phyloP scores from a whole-genome alignment of 2,888 invertebrate species.

The Ryuthela nishihirai region DNA sequence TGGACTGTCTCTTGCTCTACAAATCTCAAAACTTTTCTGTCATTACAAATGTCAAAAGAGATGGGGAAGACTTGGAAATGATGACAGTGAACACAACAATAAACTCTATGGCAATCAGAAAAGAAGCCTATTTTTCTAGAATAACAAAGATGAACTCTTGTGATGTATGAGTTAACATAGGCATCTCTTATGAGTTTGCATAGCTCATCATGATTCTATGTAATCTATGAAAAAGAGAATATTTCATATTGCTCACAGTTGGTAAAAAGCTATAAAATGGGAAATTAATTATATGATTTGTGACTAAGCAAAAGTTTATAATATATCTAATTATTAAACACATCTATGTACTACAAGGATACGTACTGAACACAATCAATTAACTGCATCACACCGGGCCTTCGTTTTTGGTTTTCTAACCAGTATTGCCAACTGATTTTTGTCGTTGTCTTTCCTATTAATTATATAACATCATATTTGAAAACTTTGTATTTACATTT shows the following conservation, averaged over 20 bases:
- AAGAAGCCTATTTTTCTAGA: slow-evolving; percentile 5
- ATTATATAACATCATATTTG: slow-evolving; percentile 32
- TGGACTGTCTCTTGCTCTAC: not conserved
- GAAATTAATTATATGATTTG: not conserved
- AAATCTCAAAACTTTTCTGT: not conserved
- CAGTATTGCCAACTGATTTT: slow-evolving; percentile 6
- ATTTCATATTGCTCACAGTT: slow-evolving; percentile 3
- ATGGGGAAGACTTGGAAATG: not conserved
- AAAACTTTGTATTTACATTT: slow-evolving; percentile 32
- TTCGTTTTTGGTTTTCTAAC: slow-evolving; percentile 5
- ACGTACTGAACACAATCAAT: slow-evolving; percentile 3
- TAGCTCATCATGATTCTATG: not conserved
- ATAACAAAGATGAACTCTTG: slow-evolving; percentile 19
- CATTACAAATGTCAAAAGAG: not conserved
- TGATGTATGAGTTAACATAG: not conserved
- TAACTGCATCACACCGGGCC: slow-evolving; percentile 25
- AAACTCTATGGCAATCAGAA: slow-evolving; percentile 17
- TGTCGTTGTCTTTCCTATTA: slow-evolving; percentile 9
- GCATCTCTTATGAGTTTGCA: slow-evolving; percentile 1
- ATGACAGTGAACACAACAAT: not conserved
- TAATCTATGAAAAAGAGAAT: not conserved
- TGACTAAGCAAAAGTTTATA: not conserved
- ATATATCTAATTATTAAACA: not conserved
- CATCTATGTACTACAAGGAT: not conserved
- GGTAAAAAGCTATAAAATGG: slow-evolving; percentile 2